Evolutionary conservation across 2,797 vertebrate species (phyloP).

Genomic region (Podargus strigoides): DNA sequence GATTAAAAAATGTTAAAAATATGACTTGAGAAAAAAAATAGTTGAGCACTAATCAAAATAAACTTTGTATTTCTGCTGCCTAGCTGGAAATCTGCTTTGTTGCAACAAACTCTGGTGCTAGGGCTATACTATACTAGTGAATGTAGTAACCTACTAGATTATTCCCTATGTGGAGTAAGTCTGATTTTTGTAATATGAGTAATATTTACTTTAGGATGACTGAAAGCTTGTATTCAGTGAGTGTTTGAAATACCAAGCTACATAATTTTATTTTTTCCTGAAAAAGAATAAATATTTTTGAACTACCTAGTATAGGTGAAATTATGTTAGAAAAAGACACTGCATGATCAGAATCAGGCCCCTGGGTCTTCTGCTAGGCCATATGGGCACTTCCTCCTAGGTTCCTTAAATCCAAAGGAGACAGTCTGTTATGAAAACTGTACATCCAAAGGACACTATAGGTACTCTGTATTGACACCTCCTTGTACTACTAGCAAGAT

Average conservation of each 20-base stretch:
- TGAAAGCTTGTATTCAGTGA: neutral
- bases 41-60: neutral
- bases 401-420: neutral
- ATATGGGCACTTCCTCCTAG: neutral
- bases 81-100: neutral
- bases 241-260: neutral
- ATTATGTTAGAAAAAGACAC: neutral
- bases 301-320: neutral
- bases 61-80: neutral
- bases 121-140: neutral
- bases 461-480: neutral
- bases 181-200: neutral
- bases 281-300: neutral
- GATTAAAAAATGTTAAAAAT: neutral
- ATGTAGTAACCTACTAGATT: neutral
- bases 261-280: neutral
- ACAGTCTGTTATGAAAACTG: neutral
- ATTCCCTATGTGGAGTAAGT: neutral
- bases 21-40: neutral
- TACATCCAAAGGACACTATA: neutral
- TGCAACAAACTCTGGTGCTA: neutral
- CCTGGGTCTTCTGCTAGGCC: neutral
- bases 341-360: neutral
- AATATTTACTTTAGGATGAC: neutral
- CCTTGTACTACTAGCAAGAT: neutral